Evolutionary conservation across 2,113 vertebrate species (phyloP).

Genomic region (Ammodytes marinus): DNA sequence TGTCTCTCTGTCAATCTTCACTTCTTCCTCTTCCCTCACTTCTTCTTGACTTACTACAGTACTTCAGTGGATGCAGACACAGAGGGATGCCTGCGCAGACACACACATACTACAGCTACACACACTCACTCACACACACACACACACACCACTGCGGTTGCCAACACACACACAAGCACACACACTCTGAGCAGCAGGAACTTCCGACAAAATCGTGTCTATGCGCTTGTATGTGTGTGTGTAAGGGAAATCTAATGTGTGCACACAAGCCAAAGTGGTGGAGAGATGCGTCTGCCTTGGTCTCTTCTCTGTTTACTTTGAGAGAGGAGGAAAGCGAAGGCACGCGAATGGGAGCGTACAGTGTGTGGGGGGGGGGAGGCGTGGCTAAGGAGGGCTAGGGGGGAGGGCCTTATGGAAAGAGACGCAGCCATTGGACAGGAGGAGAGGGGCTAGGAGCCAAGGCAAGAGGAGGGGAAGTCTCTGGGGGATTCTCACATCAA

Average conservation of each 20-base stretch:
- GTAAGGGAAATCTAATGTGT: conserved; percentile 40
- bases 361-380: conserved; percentile 24
- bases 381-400: conserved; percentile 34
- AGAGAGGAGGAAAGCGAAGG: conserved; percentile 58
- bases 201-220: not conserved
- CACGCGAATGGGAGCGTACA: conserved; percentile 8
- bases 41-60: conserved; percentile 31
- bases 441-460: conserved; percentile 15
- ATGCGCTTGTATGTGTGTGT: conserved; percentile 12
- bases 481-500: conserved; percentile 91
- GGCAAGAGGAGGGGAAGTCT: conserved; percentile 83
- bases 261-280: conserved; percentile 45
- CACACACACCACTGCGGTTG: conserved; percentile 8
- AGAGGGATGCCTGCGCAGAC: conserved; percentile 54
- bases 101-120: conserved; percentile 22
- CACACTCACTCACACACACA: not conserved
- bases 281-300: conserved; percentile 42
- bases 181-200: conserved; percentile 35
- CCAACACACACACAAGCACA: not conserved
- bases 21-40: conserved; percentile 33
- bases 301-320: conserved; percentile 74
- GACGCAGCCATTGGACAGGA: conserved; percentile 50
- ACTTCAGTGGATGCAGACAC: conserved; percentile 44
- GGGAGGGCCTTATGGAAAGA: conserved; percentile 63
- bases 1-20: conserved; percentile 20